Evolutionary conservation across 37 sponge, comb jelly and placozoan genomes (phyloP).

Genomic region (Hormiphora californensis): DNA sequence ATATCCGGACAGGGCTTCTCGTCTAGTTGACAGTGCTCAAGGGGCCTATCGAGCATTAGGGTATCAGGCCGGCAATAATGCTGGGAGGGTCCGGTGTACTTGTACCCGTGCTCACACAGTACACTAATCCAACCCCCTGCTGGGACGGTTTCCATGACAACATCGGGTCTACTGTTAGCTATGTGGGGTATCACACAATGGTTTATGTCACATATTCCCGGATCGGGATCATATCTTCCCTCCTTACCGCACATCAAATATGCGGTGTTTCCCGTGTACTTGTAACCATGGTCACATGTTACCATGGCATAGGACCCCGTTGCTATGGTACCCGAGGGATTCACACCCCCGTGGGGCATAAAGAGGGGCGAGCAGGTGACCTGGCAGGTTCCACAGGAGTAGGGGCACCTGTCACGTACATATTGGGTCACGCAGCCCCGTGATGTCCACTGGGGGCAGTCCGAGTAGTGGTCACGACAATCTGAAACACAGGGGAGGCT

Average conservation of each 20-base stretch:
- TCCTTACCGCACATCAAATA: neutral
- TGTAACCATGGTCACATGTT: neutral
- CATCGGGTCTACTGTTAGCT: no score
- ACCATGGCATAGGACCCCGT: neutral
- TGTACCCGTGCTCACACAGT: neutral
- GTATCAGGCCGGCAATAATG: neutral
- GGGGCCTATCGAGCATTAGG: neutral
- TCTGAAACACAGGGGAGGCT: neutral
- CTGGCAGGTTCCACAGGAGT: neutral
- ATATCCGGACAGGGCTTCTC: neutral
- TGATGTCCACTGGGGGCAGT: neutral
- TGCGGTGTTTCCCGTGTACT: neutral
- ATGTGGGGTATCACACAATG: no score
- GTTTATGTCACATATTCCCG: neutral
- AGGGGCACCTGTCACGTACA: no score
- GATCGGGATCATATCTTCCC: neutral
- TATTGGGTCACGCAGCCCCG: no score
- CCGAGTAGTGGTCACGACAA: neutral
- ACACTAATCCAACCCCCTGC: neutral
- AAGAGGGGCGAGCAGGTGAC: neutral
- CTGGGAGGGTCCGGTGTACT: neutral
- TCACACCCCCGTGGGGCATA: neutral
- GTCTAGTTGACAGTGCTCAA: neutral
- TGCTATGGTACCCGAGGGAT: neutral
- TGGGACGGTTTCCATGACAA: neutral